phyloP scores from a whole-genome alignment of 2,888 invertebrate genomes.

The Aporophyla nigra region DNA sequence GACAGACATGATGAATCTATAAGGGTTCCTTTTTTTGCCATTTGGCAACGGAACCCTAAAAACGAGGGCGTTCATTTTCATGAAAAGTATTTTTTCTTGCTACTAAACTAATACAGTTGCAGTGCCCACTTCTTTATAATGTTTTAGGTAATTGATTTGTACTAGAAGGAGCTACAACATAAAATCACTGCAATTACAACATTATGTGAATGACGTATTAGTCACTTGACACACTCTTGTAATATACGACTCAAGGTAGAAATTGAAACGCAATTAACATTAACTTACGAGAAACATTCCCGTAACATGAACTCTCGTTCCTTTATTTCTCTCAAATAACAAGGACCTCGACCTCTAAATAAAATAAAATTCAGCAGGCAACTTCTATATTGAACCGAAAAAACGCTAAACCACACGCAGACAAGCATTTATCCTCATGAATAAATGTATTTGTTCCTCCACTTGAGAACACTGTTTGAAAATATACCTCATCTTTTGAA shows the following conservation, averaged over 20 bases:
- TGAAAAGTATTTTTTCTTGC: no score
- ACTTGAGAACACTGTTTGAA: conserved; percentile 30
- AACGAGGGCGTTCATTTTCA: no score
- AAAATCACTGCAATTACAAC: background rate
- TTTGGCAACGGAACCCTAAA: no score
- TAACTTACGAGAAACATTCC: background rate
- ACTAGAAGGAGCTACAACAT: background rate
- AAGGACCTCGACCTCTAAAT: conserved; percentile 1
- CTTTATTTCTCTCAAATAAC: conserved; percentile 1
- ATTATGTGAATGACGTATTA: background rate
- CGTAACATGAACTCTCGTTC: background rate
- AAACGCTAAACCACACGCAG: conserved; percentile 30
- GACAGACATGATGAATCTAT: no score
- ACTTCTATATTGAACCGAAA: conserved; percentile 27
- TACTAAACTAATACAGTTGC: background rate
- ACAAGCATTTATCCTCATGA: conserved; percentile 48
- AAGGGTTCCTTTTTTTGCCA: no score
- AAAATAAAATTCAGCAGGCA: conserved; percentile 32
- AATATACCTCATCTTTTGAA: conserved; percentile 48
- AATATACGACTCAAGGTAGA: background rate
- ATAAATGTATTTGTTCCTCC: conserved; percentile 47
- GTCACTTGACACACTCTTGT: background rate
- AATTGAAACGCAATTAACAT: background rate
- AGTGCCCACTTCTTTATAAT: background rate
- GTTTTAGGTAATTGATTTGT: background rate